Percentiles rank a stretch among this genome's conserved stretches.
Evolutionary conservation across 2,888 invertebrate genomes (phyloP).

Genomic region (Homarus gammarus): DNA sequence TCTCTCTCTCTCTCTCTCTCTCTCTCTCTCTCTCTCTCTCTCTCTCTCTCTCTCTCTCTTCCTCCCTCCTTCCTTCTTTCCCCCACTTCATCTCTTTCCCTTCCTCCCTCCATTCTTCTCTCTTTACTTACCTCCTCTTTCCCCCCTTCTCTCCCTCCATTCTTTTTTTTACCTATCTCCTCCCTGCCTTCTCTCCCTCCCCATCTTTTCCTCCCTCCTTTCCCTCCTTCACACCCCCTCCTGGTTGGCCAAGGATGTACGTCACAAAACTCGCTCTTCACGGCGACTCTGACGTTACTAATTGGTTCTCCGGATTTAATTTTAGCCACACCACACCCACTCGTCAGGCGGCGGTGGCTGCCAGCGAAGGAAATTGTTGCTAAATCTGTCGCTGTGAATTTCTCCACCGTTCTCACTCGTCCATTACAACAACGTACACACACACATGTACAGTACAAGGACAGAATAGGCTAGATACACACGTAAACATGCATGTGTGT

Average conservation of each 20-base stretch:
- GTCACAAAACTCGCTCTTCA: not conserved
- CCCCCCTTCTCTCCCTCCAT: not conserved
- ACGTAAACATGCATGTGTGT: not conserved
- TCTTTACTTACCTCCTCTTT: too few relatives aligned
- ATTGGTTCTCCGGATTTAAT: not conserved
- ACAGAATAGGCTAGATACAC: not conserved
- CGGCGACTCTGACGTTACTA: not conserved
- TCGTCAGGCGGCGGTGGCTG: not conserved
- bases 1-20: conserved; percentile 1
- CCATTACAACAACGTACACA: not conserved
- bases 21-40: conserved; percentile 6
- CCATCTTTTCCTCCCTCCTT: not conserved
- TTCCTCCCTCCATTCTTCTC: not conserved
- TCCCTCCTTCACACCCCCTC: too few relatives aligned
- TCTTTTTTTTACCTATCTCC: not conserved
- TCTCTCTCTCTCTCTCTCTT: conserved; percentile 32
- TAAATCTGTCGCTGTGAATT: not conserved
- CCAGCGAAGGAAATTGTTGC: not conserved
- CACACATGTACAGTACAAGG: not conserved
- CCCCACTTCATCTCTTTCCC: conserved; percentile 13
- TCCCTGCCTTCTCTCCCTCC: not conserved
- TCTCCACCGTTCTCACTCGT: not conserved
- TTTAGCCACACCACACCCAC: not conserved
- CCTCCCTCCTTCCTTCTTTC: not conserved
- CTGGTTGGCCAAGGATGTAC: not conserved